Base-by-base conservation (phyloP, 2,888 invertebrate species). In the Zelleria hepariella region DNA sequence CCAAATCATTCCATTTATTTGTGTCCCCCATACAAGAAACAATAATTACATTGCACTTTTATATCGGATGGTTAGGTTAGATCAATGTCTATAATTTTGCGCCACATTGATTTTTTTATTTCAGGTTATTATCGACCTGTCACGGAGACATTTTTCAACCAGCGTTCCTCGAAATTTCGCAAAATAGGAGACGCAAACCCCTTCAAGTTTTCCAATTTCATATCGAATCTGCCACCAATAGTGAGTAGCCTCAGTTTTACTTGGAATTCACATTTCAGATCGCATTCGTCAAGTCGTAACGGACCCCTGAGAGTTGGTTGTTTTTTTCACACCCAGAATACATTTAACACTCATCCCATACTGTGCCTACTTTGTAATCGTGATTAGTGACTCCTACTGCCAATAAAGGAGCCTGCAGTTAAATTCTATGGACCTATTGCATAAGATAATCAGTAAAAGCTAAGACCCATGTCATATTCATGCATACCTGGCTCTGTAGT, bases 141-240 rank as follows among this genome's bases (percentile, higher is more conserved):
- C 87, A 88, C 82, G 86, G 78, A 77, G 86, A 86, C 86, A 86
- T 86, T 86, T 87, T 82, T 80, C 78, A 75, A 74, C 76, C 75
- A 78, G 75, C 78, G 75, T 85, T 81, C 69, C 72, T 72, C 71
- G 72, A 76, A 82, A 80, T 75, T 78, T 82, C 80, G 82, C 88
- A 89, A 88, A 87, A 89, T 89, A 89, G 89, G 89, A 84, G 89
- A 89, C 86, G 82, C 81, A 75, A 88, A 87, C 71, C 83, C 87
- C 63, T 89, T 89, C 72, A 89, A 81, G 83, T 89, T 89, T 72
- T 82, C 89, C 68, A 89, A 86, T 80, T 88, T 89, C 68, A 86
- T 89, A 85, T 83, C 89, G 77, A 89, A 84, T 82, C 89, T 89
- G 73, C 89, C 89, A 85, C 88, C 89, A 68, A 86, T 89, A 66